A percentile compares a stretch with the other conserved stretches of the same genome.
These are phyloP conservation scores for Premnoplex brunnescens DNA, from an alignment of 2,797 vertebrate species.

Conservation along the genomic window DNA sequence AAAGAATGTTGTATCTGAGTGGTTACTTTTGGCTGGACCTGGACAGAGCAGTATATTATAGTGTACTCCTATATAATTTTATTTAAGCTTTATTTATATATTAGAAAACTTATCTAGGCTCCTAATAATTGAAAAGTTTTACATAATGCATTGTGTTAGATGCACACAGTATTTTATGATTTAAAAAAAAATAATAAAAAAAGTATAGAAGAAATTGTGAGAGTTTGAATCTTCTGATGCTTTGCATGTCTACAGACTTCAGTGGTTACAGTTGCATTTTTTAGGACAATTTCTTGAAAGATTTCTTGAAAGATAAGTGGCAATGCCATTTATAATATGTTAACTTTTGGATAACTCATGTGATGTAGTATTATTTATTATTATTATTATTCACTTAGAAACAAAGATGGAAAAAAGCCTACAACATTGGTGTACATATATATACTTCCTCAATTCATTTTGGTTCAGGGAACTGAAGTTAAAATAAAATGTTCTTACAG, in stretches of 20 bases:
- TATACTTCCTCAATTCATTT: neutral
- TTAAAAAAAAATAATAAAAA: neutral
- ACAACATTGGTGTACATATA: neutral
- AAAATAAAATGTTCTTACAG: neutral
- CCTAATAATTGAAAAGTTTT: neutral
- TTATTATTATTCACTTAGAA: neutral
- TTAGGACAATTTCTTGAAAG: neutral
- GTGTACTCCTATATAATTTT: neutral
- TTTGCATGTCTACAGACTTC: neutral
- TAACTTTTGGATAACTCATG: neutral
- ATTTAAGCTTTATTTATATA: neutral
- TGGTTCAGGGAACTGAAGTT: neutral
- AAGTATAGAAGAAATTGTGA: accelerated
- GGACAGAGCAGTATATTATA: neutral
- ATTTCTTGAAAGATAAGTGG: neutral
- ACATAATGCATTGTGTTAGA: neutral
- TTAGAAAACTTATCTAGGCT: neutral
- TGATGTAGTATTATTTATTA: neutral
- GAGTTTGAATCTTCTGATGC: neutral
- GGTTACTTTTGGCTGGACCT: neutral
- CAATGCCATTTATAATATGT: neutral
- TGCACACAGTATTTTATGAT: neutral
- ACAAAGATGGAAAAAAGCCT: neutral
- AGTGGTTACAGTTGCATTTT: neutral
- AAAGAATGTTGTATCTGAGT: neutral